phyloP scores from a whole-genome alignment of 37 sponge, comb jelly and placozoan genomes.

The Ephydatia muelleri region DNA sequence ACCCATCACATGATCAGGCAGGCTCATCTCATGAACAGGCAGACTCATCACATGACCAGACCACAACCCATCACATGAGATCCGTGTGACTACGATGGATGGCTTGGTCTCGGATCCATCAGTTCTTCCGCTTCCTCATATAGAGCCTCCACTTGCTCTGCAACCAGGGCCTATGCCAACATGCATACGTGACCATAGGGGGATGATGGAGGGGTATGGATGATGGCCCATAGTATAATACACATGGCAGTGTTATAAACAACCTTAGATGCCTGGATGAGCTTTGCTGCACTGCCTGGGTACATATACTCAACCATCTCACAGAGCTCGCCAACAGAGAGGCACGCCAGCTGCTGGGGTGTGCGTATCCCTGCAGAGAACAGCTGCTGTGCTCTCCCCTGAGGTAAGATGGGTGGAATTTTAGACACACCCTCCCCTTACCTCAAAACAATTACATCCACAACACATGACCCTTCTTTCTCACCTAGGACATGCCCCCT shows the following conservation, averaged over 20 bases:
- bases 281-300: slow-evolving; percentile 52
- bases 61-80: not conserved
- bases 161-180: slow-evolving; percentile 53
- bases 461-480: not conserved
- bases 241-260: not conserved
- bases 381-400: slow-evolving; percentile 93
- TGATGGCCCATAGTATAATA: not conserved
- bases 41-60: not conserved
- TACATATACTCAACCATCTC: slow-evolving; percentile 66
- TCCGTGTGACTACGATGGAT: not conserved
- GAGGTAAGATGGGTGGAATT: not conserved
- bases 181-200: not conserved
- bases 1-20: not conserved
- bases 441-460: not conserved
- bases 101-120: not conserved
- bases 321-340: slow-evolving; percentile 49
- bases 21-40: not conserved
- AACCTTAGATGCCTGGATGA: slow-evolving; percentile 78
- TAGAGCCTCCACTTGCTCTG: slow-evolving; percentile 77
- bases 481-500: not conserved
- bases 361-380: slow-evolving; percentile 75
- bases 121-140: slow-evolving; percentile 79
- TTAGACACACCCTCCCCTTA: not conserved
- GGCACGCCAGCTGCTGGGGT: slow-evolving; percentile 66
- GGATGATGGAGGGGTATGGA: not conserved